Evolutionary conservation across 2,797 vertebrate species (phyloP).

Genomic region (Falco columbarius): DNA sequence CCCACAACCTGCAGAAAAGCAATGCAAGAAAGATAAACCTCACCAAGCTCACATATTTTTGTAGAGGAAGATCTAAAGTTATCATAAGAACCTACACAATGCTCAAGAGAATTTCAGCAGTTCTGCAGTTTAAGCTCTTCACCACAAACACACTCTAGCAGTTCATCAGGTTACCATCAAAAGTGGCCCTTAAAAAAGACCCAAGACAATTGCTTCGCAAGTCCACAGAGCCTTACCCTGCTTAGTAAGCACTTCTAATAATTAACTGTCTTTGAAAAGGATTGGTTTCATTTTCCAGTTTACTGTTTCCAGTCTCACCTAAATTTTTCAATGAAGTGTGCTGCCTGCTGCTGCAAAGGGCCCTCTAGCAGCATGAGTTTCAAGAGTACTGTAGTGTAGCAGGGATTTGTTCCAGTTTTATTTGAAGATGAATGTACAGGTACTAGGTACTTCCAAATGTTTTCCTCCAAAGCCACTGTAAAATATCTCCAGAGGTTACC

Average conservation of each 20-base stretch:
- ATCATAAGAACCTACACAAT: background rate
- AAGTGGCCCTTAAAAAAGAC: background rate
- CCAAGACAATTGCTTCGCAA: background rate
- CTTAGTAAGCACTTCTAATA: background rate
- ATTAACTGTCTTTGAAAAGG: background rate
- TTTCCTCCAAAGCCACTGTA: background rate
- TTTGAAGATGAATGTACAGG: background rate
- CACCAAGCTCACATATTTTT: background rate
- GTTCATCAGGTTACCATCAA: background rate
- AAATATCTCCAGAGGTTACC: background rate
- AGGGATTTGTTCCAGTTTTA: background rate
- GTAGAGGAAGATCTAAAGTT: background rate
- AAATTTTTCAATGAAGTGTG: background rate
- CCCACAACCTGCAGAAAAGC: background rate
- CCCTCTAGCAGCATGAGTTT: background rate
- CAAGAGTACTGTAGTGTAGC: background rate
- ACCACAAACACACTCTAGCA: background rate
- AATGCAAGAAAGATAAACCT: background rate
- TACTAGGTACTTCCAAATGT: background rate
- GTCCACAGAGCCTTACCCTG: background rate
- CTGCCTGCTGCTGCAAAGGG: background rate
- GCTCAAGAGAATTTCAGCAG: background rate
- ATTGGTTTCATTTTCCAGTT: background rate
- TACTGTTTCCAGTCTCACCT: background rate
- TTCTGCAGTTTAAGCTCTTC: background rate